Evolutionary conservation across 2,888 invertebrate genomes (phyloP), one percentile per base, ranked within the genome.

Genomic region (Eulithis prunata): DNA sequence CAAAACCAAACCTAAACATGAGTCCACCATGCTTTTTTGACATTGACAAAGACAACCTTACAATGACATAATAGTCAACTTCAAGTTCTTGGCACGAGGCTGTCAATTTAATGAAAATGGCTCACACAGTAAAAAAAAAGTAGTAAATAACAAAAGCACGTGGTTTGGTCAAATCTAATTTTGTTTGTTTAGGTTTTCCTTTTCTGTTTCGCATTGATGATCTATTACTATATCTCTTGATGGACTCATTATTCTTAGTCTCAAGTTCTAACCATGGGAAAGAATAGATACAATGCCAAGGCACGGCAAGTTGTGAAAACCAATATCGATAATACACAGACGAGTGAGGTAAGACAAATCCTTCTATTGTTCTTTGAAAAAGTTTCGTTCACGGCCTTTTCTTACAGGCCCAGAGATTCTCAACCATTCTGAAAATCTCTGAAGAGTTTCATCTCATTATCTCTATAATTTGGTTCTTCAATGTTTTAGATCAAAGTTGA

Each of bases 271-370:
- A 88, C 76, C 74, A 96, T 96, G 96, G 95, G 95, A 8, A 97
- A 95, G 83, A 95, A 95, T 84, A 94, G 95, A 12, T 96, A 94
- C 79, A 97, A 97, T 84, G 96, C 95, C 79, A 97, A 95, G 83
- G 96, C 96, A 2, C 94, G 97, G 58, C 95, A 95, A 86, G 94
- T 95, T 64, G 94, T 95, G 0, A 93, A 95, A 75, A 95, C 96
- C 5, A 94, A 94, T 70, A 94, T 97, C 53, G 97, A 97, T 81
- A 94, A 97, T 84, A 92, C 95, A 0, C 84, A 93, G 72, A 94
- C 95, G 0, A 94, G 95, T 79, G 94, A 96, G 94, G 97, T 97
- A 79, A 78, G 41, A 32, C 6, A 32, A 32, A 32, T 32, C 32
- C 32, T 32, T 32, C 32, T 4, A 3, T 3, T 32, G 21, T 21